phyloP scores from a whole-genome alignment of 2,113 vertebrate species.

The Albula goreensis region DNA sequence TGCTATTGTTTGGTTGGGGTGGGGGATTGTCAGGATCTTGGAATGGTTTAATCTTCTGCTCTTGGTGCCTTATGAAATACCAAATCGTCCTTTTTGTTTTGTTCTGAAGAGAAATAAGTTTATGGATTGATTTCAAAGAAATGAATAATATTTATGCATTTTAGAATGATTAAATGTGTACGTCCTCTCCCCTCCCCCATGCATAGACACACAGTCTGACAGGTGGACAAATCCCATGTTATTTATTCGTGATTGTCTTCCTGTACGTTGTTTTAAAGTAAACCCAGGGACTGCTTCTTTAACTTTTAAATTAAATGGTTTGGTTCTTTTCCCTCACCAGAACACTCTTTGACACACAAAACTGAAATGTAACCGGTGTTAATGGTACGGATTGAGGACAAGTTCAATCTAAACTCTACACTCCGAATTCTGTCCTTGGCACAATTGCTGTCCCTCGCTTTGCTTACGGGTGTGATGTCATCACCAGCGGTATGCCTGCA shows the following conservation, averaged over 20 bases:
- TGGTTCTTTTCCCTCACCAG: neutral
- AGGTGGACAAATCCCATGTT: constrained; percentile 43
- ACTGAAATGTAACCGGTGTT: too few species aligned
- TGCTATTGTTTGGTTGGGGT: neutral
- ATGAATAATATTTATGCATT: constrained; percentile 66
- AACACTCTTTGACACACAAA: neutral
- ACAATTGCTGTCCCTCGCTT: too few species aligned
- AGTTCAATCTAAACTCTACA: too few species aligned
- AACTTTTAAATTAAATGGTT: neutral
- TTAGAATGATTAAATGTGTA: constrained; percentile 55
- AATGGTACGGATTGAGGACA: too few species aligned
- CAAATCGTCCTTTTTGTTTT: constrained; percentile 44
- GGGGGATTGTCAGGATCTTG: constrained; percentile 1
- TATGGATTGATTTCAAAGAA: constrained; percentile 59
- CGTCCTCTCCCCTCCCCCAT: neutral
- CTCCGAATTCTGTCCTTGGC: too few species aligned
- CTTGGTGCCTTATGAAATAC: constrained; percentile 45
- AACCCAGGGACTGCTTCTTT: constrained; percentile 31
- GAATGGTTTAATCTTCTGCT: constrained; percentile 20
- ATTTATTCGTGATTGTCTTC: constrained; percentile 62
- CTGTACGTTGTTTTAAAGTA: constrained; percentile 50
- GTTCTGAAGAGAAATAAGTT: constrained; percentile 55
- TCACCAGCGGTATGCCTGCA: too few species aligned
- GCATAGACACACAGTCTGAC: neutral
- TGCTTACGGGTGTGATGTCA: too few species aligned